A percentile compares a stretch with the other conserved stretches of the same genome.
phyloP scores from a whole-genome alignment of 2,888 invertebrate species.

The Eledona agricola region DNA sequence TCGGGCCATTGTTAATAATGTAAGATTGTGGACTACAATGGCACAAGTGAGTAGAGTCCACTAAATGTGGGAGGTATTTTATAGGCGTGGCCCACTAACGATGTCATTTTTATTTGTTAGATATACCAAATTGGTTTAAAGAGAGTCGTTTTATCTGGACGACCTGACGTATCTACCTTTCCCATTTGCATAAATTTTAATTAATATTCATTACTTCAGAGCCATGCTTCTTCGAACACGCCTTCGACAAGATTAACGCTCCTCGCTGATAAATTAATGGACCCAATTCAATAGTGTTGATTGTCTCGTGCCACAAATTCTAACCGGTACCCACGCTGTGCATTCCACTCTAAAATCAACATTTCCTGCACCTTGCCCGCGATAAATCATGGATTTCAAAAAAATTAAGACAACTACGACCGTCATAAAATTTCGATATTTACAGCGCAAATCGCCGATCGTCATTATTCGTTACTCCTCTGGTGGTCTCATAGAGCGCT shows the following conservation, averaged over 20 bases:
- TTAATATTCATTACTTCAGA: constrained; percentile 46
- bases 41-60: constrained; percentile 58
- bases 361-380: no score
- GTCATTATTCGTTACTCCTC: no score
- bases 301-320: constrained; percentile 20
- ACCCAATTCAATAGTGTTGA: constrained; percentile 11
- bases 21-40: constrained; percentile 62
- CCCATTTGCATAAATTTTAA: constrained; percentile 52
- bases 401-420: no score
- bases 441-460: no score
- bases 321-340: neutral
- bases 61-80: constrained; percentile 60
- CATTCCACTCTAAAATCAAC: neutral
- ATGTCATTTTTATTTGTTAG: constrained; percentile 58
- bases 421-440: no score
- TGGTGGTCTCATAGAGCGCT: no score
- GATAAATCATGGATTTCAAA: no score
- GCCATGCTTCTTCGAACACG: constrained; percentile 25
- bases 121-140: constrained; percentile 55
- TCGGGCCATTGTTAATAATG: constrained; percentile 62
- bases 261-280: constrained; percentile 12
- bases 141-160: constrained; percentile 50
- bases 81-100: constrained; percentile 56
- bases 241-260: constrained; percentile 20
- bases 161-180: constrained; percentile 36